A percentile compares a stretch with the other conserved stretches of the same genome.
Evolutionary conservation across 64 coral and sea anemone genomes (phyloP).

Genomic region (Stylophora pistillata): DNA sequence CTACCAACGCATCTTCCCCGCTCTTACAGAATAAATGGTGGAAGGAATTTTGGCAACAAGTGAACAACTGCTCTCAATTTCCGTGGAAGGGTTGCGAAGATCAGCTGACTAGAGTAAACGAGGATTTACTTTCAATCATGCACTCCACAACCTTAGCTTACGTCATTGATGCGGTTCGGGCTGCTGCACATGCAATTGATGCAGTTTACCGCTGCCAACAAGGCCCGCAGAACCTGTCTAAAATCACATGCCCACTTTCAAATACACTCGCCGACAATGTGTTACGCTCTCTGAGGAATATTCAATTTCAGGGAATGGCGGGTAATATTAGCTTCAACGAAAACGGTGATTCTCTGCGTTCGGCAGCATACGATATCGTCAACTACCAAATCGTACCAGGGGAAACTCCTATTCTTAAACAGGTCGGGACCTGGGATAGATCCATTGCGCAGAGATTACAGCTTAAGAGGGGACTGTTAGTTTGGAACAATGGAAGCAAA

Average conservation of each 20-base stretch:
- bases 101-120: not conserved
- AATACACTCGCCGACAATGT: not conserved
- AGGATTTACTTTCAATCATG: not conserved
- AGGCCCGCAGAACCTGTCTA: not conserved
- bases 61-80: not conserved
- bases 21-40: constrained; percentile 2
- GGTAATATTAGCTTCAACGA: too few species aligned
- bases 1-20: not conserved
- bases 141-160: constrained; percentile 22
- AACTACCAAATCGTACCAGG: not conserved
- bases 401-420: too few species aligned
- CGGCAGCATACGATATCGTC: too few species aligned
- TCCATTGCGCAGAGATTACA: too few species aligned
- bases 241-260: too few species aligned
- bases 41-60: constrained; percentile 43
- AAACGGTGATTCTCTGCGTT: not conserved
- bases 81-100: not conserved
- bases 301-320: too few species aligned
- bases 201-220: constrained; percentile 42
- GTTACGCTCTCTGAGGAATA: not conserved
- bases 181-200: constrained; percentile 50
- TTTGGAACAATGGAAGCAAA: too few species aligned
- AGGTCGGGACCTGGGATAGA: too few species aligned
- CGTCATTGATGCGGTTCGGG: constrained; percentile 49
- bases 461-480: too few species aligned